Conservation (phyloP, 92 coral and sea anemone species). For the Isaurus tuberculatus region DNA sequence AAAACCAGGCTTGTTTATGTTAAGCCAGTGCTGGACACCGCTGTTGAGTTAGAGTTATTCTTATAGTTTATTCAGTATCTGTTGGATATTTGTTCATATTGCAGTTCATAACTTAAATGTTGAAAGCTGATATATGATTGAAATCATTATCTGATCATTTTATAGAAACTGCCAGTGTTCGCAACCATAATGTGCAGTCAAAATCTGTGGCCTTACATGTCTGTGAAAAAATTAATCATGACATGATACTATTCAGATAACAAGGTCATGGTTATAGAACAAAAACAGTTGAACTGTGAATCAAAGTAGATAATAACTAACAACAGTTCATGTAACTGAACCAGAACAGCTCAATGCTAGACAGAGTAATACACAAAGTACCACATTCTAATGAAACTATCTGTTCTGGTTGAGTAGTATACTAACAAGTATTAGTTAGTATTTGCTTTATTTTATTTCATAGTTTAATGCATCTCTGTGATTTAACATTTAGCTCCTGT, state of each 20-base stretch:
- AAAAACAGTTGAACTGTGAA: constrained; percentile 6
- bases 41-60: background rate
- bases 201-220: too few relatives aligned
- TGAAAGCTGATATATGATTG: background rate
- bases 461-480: background rate
- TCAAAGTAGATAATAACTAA: background rate
- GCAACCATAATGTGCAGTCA: too few relatives aligned
- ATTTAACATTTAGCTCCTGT: background rate
- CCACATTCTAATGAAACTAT: background rate
- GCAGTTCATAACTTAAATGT: background rate
- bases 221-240: too few relatives aligned
- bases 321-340: background rate
- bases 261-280: background rate
- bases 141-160: too few relatives aligned
- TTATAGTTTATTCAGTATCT: background rate
- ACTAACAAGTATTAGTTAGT: background rate
- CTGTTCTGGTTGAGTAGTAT: constrained; percentile 5
- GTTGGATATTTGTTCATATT: background rate
- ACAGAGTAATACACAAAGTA: background rate
- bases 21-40: background rate
- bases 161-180: too few relatives aligned
- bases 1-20: background rate
- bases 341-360: background rate
- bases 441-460: constrained; percentile 1
- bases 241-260: too few relatives aligned